phyloP scores from a whole-genome alignment of 1,140 invertebrate species.

The Saccostrea echinata region DNA sequence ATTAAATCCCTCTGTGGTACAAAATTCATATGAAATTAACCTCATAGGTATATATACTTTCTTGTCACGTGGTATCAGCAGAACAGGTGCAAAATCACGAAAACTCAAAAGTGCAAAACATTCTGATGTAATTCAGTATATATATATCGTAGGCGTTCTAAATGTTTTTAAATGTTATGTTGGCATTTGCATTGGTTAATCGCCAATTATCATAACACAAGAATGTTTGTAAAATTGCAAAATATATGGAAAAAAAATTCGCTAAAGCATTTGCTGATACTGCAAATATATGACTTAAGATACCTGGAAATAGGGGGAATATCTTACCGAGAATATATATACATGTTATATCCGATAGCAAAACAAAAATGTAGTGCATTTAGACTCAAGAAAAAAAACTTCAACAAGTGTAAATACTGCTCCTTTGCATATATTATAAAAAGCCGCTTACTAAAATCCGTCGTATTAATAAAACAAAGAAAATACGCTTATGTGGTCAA shows the following conservation, averaged over 20 bases:
- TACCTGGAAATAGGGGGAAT: background rate
- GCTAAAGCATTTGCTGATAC: background rate
- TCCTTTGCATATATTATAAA: too few relatives aligned
- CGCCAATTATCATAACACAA: background rate
- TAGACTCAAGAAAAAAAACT: too few relatives aligned
- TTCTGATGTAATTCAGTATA: background rate
- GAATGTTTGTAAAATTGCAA: background rate
- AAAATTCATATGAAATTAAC: background rate
- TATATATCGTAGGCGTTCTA: background rate
- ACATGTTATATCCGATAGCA: background rate
- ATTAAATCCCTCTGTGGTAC: background rate
- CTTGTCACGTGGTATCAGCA: background rate
- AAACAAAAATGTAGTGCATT: background rate
- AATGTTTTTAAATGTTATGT: conserved; percentile 6
- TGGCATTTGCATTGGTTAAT: conserved; percentile 2
- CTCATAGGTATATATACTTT: background rate
- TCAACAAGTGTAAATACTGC: too few relatives aligned
- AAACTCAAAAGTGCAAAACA: background rate
- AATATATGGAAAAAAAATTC: background rate
- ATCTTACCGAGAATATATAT: background rate
- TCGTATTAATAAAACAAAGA: too few relatives aligned
- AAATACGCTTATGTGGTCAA: too few relatives aligned
- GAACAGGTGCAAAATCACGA: background rate
- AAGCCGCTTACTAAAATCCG: too few relatives aligned
- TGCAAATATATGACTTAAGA: background rate